Conservation (phyloP, 2,113 vertebrate genomes). For the Arenaria interpres region DNA sequence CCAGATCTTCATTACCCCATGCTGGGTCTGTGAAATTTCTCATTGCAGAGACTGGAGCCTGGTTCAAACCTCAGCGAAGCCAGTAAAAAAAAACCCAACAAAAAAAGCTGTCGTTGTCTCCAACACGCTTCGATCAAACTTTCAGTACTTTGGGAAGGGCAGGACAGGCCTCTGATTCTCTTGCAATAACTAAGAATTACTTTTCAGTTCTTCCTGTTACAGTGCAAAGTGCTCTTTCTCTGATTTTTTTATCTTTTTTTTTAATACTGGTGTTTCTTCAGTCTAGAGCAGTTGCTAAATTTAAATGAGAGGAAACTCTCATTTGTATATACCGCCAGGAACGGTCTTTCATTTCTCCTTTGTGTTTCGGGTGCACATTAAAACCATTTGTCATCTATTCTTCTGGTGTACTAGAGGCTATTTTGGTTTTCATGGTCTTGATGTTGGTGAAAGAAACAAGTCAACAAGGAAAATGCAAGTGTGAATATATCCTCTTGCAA, state of each 20-base stretch:
- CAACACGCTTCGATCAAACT: neutral
- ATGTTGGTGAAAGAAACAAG: conserved; percentile 50
- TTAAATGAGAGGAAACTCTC: conserved; percentile 57
- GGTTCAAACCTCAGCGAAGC: neutral
- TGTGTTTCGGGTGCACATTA: conserved; percentile 23
- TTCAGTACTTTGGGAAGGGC: neutral
- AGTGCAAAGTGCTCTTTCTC: conserved; percentile 17
- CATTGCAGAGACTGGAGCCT: neutral
- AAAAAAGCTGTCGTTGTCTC: neutral
- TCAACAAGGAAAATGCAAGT: conserved; percentile 68
- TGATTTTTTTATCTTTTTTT: neutral
- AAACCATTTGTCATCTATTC: conserved; percentile 44
- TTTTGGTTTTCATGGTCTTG: conserved; percentile 59
- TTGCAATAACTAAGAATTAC: neutral
- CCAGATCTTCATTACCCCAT: neutral
- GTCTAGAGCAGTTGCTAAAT: conserved; percentile 56
- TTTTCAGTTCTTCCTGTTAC: neutral
- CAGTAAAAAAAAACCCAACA: neutral
- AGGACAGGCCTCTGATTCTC: neutral
- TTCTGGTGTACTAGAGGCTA: conserved; percentile 30
- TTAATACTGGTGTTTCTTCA: neutral
- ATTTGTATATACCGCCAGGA: conserved; percentile 62
- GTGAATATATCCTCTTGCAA: conserved; percentile 52
- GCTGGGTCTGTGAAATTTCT: conserved; percentile 22
- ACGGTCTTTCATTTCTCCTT: conserved; percentile 66